Conservation (phyloP, 1,140 invertebrate species). For the Paramacrobiotus metropolitanus region DNA sequence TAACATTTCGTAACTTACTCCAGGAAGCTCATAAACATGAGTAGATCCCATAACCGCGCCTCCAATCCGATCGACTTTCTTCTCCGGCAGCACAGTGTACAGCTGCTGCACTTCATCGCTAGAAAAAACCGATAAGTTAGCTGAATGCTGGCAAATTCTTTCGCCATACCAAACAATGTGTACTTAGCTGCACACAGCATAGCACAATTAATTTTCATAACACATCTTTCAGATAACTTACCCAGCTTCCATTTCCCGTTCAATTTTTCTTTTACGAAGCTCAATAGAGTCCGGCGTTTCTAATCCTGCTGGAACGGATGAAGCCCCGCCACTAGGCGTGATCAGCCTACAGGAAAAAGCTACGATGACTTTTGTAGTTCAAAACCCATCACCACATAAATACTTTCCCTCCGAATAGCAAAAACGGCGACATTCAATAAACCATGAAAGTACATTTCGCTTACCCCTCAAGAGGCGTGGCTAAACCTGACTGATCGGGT, state of each 20-base stretch:
- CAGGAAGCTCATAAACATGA: slow-evolving; percentile 75
- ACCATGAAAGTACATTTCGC: no score
- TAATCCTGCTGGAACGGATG: slow-evolving; percentile 63
- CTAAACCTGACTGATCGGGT: slow-evolving; percentile 21
- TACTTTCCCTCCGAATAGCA: no score
- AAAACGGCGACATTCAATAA: no score
- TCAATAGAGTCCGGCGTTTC: slow-evolving; percentile 98
- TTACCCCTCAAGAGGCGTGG: slow-evolving; percentile 24
- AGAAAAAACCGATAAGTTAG: slow-evolving; percentile 14
- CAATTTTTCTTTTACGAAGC: slow-evolving; percentile 82
- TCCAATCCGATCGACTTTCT: slow-evolving; percentile 63
- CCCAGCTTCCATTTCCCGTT: slow-evolving; percentile 78
- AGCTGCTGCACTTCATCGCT: slow-evolving; percentile 65
- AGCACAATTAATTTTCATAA: no score
- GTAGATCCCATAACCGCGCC: slow-evolving; percentile 84
- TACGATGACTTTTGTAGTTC: no score
- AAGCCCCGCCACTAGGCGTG: slow-evolving; percentile 82
- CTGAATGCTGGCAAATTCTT: slow-evolving; percentile 1
- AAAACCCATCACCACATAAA: no score
- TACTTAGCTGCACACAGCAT: no score
- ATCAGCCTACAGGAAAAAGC: slow-evolving; percentile 32
- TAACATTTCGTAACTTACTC: slow-evolving; percentile 21
- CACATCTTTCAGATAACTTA: slow-evolving; percentile 19
- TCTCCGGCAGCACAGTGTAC: slow-evolving; percentile 82
- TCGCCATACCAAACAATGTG: not conserved